phyloP scores from a whole-genome alignment of 1,140 invertebrate genomes.

The Brachionus paranguensis region DNA sequence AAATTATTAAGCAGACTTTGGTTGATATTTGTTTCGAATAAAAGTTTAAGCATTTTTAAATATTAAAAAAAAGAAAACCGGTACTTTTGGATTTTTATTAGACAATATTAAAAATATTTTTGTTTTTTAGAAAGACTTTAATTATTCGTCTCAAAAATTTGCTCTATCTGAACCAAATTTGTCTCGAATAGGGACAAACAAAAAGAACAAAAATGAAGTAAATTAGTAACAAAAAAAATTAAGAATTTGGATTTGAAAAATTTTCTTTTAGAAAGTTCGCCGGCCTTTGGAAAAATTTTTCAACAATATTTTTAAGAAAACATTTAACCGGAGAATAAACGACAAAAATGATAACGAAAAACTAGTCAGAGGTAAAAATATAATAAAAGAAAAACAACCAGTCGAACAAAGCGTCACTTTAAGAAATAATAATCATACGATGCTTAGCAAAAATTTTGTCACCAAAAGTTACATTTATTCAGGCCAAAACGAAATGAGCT shows the following conservation, averaged over 20 bases:
- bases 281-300: constrained; percentile 20
- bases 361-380: not conserved
- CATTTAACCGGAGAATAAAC: not conserved
- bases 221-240: not conserved
- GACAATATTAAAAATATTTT: not conserved
- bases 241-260: not conserved
- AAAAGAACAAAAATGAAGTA: constrained; percentile 12
- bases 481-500: not conserved
- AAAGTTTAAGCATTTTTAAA: too few relatives aligned
- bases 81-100: not conserved
- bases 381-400: not conserved
- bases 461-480: constrained; percentile 27
- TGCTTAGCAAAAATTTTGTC: not conserved
- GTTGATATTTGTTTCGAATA: too few relatives aligned
- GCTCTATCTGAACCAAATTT: constrained; percentile 5
- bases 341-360: not conserved
- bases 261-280: not conserved
- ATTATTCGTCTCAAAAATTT: not conserved
- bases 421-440: not conserved
- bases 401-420: not conserved
- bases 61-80: too few relatives aligned
- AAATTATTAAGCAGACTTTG: too few relatives aligned
- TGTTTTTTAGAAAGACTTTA: not conserved
- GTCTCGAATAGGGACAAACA: not conserved
- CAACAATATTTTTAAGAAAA: constrained; percentile 28